Evolutionary conservation across 92 coral and sea anemone genomes (phyloP), one percentile per base, ranked within the genome.

Genomic region (Pocillopora grandis): DNA sequence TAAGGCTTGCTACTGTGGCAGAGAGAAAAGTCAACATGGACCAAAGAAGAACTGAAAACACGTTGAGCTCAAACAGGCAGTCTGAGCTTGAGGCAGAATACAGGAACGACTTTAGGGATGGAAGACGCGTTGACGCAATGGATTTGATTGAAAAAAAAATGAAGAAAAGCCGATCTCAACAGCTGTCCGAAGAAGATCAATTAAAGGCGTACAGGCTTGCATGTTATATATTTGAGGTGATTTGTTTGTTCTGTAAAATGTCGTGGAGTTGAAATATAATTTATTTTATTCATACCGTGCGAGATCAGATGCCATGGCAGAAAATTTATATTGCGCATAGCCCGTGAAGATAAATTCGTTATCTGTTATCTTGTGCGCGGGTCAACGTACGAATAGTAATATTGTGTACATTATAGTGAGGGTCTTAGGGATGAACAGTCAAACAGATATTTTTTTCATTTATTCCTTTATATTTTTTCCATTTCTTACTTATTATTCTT

Each of bases 11-110:
- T 63, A 33, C 37, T 6, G n/a, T 77, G 81, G 81, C 81, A 17
- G 71, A 77, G 56, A 62, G 19, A n/a, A 77, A 17, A 9, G 66
- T 77, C 58, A 77, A 59, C 33, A 77, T 63, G 81, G 27, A 57
- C 33, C 78, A 75, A 57, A 48, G 78, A 75, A 75, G 78, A 55
- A 75, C 78, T 21, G 78, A 75, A 75, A 75, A 75, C 59, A 57
- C 63, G 9, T 20, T 20, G 64, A 75, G 62, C 19, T 6, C 78
- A 23, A 77, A 77, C 81, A 77, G 81, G 14, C 81, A 77, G 48
- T 77, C 81, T 33, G 81, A 77, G 56, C 81, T 62, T 62, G 71
- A 62, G 64, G 19, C 49, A 10, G 71, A 77, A 37, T 77, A 62
- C 13, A 77, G 61, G 13, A 31, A 62, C 12, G 71, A 37, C 20